Evolutionary conservation across 1,140 invertebrate species (phyloP), one percentile per base, ranked within the genome.

Genomic region (Nautilus pompilius): DNA sequence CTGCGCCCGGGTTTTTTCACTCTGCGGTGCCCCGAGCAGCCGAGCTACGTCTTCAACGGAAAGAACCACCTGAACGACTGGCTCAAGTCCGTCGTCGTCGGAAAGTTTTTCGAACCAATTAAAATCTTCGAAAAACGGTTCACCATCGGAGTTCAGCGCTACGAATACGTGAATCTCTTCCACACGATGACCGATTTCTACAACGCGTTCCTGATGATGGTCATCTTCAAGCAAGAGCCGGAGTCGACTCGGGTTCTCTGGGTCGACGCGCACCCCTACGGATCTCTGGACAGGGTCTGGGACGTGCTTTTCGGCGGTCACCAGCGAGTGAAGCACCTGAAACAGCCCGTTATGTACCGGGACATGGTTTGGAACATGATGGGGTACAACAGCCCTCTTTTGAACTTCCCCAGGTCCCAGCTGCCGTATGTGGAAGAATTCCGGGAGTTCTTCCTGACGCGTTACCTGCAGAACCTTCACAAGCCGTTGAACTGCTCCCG

Each of bases 121-220:
- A 55, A 20, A 22, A 15, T 17, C 49, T 62, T 53, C 5, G 51
- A 68, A 34, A 53, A 48, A 10, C 59, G 63, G n/a, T 62, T 73
- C 34, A 73, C 74, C 0, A 59, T 77, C 26, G 76, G 72, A 30
- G 60, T 78, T 0, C 56, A 62, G 28, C 57, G 80, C 26, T 79
- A 78, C 63, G 80, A 82, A 53, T 82, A 80, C 65, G 79, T 68
- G 3, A 82, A 82, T 65, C 48, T 80, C 24, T 82, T 80, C 63
- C 80, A 82, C 65, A 76, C 77, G 0, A 78, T 82, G 72, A 79
- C 79, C 13, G 79, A 82, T 63, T 78, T 72, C 62, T 81, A 74
- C 59, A 80, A 79, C 62, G 74, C 76, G 4, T 82, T 79, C 58
- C 65, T 82, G 10, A 63, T 80, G 48, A 67, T 74, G 58, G 58